phyloP scores from a whole-genome alignment of 2,888 invertebrate genomes.

The Lepeophtheirus nordmannii region DNA sequence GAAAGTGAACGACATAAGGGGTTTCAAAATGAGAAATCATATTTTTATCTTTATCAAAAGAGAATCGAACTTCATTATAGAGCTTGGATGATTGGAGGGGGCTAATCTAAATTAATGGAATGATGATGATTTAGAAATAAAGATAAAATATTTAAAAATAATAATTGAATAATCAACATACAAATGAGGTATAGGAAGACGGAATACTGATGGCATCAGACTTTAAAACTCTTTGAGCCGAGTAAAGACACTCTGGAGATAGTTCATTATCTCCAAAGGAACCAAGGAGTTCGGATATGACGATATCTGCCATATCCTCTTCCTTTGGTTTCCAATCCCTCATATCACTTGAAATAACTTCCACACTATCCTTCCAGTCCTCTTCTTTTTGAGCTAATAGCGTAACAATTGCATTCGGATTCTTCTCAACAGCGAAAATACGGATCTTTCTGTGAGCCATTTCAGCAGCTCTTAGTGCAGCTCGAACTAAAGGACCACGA shows the following conservation, averaged over 20 bases:
- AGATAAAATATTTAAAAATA: not conserved
- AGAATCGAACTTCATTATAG: conserved; percentile 51
- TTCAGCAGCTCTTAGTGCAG: conserved; percentile 59
- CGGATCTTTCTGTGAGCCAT: conserved; percentile 52
- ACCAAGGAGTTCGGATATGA: conserved; percentile 86
- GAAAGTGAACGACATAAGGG: conserved; percentile 80
- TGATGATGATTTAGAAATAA: not conserved
- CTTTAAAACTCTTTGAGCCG: conserved; percentile 70
- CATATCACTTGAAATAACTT: conserved; percentile 72
- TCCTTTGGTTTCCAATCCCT: conserved; percentile 60
- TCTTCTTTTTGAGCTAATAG: conserved; percentile 56
- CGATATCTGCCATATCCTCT: conserved; percentile 61
- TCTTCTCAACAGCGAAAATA: conserved; percentile 92
- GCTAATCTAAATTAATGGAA: not conserved
- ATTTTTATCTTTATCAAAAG: conserved; percentile 38
- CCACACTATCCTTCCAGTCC: conserved; percentile 53
- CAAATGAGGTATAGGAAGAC: conserved; percentile 66
- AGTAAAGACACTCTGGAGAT: conserved; percentile 92
- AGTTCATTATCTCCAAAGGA: conserved; percentile 98
- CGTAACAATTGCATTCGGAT: conserved; percentile 83
- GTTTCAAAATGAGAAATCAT: conserved; percentile 50
- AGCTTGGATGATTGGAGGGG: conserved; percentile 59
- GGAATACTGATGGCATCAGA: conserved; percentile 84
- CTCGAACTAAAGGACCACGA: conserved; percentile 46
- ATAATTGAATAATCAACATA: conserved; percentile 33